Base-by-base conservation (phyloP, 2,113 vertebrate genomes). In the Pseudorhombus dupliciocellatus region DNA sequence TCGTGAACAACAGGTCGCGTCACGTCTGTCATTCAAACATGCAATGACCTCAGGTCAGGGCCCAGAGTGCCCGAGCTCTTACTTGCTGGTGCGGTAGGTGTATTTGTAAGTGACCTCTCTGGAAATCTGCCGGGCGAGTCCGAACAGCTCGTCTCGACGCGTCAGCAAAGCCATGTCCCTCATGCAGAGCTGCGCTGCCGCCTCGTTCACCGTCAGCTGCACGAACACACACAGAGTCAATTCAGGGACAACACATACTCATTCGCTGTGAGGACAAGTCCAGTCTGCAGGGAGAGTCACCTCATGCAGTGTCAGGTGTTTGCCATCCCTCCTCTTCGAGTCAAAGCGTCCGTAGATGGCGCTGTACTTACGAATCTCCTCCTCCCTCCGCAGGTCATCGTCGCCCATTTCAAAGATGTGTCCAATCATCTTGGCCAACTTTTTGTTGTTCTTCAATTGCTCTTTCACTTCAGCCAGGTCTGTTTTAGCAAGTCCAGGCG, bases 261-360 rank as follows among this genome's bases (percentile, higher is more conserved):
- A 4, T 4, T 9, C 21, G 16, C 42, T 5, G 15, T 3, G 46
- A 10, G 46, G 46, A 46, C 0, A 12, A n/a, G 22, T 10, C 18
- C 3, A 10, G 9, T 11, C 0, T 22, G 26, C 30, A 16, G 53
- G 5, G 15, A 20, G 7, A 22, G n/a, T n/a, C n/a, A 99, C 98
- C 96, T 99, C 98, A 0, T 99, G 97, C 59, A 99, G 95, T 0
- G 98, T 99, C 75, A 99, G 95, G 81, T 98, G 98, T 48, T 98
- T 99, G 54, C 97, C 97, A 28, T 99, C 98, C 83, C 98, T 95
- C 70, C 98, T 94, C 93, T 98, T 98, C 0, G 98, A 99, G 92
- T 99, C 98, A 60, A 99, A 99, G 30, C 98, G 93, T 40, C 98
- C 98, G 28, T 99, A 99, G 89, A 99, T 99, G 88, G 98, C 98